Evolutionary conservation across 2,888 invertebrate species (phyloP).

Genomic region (Trichopria drosophilae): DNA sequence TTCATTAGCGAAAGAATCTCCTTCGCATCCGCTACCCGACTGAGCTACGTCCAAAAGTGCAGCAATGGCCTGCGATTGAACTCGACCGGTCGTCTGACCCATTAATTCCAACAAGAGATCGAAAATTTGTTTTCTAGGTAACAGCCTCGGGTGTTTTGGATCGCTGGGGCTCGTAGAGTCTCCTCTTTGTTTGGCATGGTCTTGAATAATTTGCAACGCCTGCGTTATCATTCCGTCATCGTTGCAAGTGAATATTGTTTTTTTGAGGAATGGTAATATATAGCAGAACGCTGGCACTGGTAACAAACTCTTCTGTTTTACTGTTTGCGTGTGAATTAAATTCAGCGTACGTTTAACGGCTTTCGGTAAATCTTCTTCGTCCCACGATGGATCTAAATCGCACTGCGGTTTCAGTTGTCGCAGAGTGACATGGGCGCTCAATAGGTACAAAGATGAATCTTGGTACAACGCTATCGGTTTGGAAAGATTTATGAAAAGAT

Average conservation of each 20-base stretch:
- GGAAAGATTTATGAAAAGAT: slow-evolving; percentile 67
- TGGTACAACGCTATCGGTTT: slow-evolving; percentile 62
- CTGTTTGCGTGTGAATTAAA: slow-evolving; percentile 63
- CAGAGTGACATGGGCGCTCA: slow-evolving; percentile 74
- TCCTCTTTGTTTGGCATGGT: slow-evolving; percentile 71
- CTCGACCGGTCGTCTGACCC: slow-evolving; percentile 68
- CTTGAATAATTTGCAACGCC: slow-evolving; percentile 69
- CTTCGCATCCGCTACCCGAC: slow-evolving; percentile 71
- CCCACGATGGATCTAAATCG: slow-evolving; percentile 77
- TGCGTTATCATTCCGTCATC: slow-evolving; percentile 65
- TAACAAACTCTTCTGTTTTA: slow-evolving; percentile 59
- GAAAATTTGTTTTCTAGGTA: slow-evolving; percentile 83
- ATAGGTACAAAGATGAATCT: slow-evolving; percentile 61
- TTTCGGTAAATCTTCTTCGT: slow-evolving; percentile 67
- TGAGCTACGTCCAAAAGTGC: slow-evolving; percentile 80
- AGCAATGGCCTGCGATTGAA: slow-evolving; percentile 77
- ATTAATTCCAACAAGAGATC: slow-evolving; percentile 77
- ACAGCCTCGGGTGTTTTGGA: slow-evolving; percentile 72
- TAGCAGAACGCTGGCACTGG: slow-evolving; percentile 81
- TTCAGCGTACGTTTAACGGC: slow-evolving; percentile 69
- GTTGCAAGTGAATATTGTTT: slow-evolving; percentile 62
- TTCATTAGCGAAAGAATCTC: slow-evolving; percentile 66
- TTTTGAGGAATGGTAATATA: slow-evolving; percentile 76
- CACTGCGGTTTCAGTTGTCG: slow-evolving; percentile 76
- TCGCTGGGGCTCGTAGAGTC: slow-evolving; percentile 59